These are phyloP conservation scores for Copidosoma floridanum DNA, from an alignment of 1,140 invertebrate genomes.

Conservation along the genomic window DNA sequence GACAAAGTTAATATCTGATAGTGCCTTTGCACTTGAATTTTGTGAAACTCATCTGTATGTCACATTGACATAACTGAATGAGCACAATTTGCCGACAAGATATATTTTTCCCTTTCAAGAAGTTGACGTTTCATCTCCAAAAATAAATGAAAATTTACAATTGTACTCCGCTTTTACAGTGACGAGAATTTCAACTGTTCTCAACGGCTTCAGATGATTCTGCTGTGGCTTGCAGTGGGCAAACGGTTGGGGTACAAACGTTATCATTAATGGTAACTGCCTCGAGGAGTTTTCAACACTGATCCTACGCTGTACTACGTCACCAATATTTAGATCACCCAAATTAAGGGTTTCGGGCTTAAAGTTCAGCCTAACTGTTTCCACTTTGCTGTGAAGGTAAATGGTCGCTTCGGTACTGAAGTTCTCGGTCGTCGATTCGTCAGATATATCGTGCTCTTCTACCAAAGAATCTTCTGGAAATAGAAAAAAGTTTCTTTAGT, in stretches of 20 bases:
- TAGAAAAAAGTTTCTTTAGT: background rate
- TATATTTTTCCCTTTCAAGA: no score
- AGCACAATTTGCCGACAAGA: no score
- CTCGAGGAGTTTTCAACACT: slow-evolving; percentile 33
- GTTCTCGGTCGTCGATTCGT: no score
- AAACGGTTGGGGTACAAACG: slow-evolving; percentile 22
- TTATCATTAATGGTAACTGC: slow-evolving; percentile 23
- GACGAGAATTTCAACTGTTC: slow-evolving; percentile 33
- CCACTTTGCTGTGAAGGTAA: slow-evolving; percentile 35
- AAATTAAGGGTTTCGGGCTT: slow-evolving; percentile 33
- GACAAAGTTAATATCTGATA: no score
- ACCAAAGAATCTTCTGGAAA: background rate
- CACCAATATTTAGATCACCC: slow-evolving; percentile 26
- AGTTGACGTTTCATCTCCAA: no score
- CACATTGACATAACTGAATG: no score
- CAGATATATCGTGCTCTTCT: background rate
- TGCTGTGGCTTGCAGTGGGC: slow-evolving; percentile 28
- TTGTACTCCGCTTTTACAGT: slow-evolving; percentile 28
- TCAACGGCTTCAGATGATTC: slow-evolving; percentile 21
- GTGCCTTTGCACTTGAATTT: no score
- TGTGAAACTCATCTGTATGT: no score
- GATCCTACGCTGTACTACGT: slow-evolving; percentile 26
- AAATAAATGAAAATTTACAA: slow-evolving; percentile 18
- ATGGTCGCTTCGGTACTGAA: no score
- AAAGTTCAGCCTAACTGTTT: slow-evolving; percentile 29